These are phyloP conservation scores for Eriocheir sinensis DNA, from an alignment of 1,140 invertebrate genomes.

Conservation along the genomic window DNA sequence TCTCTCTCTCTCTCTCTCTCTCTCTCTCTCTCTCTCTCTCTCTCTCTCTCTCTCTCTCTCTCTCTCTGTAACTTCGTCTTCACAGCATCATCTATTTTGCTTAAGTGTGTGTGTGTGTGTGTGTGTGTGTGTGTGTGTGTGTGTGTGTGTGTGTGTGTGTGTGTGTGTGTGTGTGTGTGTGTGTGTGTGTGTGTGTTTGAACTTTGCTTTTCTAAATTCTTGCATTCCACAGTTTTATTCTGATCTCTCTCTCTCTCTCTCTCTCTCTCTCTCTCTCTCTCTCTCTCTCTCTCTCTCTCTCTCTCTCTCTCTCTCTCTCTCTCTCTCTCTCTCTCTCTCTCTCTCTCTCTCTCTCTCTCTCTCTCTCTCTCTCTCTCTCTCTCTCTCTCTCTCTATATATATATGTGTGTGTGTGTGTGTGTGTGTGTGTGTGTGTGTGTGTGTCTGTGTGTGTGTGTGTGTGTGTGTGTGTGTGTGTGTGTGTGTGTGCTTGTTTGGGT, in stretches of 20 bases:
- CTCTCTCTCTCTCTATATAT: not conserved
- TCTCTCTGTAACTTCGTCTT: no score
- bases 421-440: constrained; percentile 33
- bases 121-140: not conserved
- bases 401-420: not conserved
- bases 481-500: no score
- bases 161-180: not conserved
- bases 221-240: not conserved
- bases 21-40: not conserved
- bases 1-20: not conserved
- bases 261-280: not conserved
- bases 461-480: not conserved
- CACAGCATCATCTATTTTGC: not conserved
- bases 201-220: not conserved
- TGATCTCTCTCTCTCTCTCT: no score
- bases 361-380: constrained; percentile 25
- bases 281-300: not conserved
- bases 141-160: constrained; percentile 29
- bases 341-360: constrained; percentile 35
- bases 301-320: not conserved
- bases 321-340: constrained; percentile 25
- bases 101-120: not conserved
- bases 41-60: not conserved
- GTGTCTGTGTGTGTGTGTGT: constrained; percentile 43
- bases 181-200: no score